phyloP scores from a whole-genome alignment of 2,888 invertebrate species.

The Stictocephala bisonia region DNA sequence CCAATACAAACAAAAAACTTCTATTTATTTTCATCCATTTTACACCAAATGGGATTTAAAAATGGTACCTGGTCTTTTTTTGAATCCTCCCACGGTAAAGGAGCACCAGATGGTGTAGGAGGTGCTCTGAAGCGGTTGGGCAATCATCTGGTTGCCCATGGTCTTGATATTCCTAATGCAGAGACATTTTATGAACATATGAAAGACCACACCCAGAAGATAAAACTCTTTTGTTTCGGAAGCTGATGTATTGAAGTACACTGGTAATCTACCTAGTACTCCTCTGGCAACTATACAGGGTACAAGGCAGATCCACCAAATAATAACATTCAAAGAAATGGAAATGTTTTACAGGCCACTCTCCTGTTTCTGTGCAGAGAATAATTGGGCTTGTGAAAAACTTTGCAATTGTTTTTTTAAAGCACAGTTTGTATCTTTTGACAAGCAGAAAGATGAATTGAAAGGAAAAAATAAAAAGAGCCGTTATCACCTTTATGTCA shows the following conservation, averaged over 20 bases:
- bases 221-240: conserved; percentile 21
- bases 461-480: no score
- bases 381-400: not conserved
- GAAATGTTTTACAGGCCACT: not conserved
- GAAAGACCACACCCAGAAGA: no score
- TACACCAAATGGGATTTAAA: conserved; percentile 25
- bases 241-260: not conserved
- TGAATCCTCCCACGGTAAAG: conserved; percentile 39
- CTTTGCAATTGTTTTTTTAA: not conserved
- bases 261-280: not conserved
- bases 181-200: no score
- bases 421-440: conserved; percentile 6
- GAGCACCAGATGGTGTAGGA: conserved; percentile 41
- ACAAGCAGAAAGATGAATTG: not conserved
- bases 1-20: no score
- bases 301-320: conserved; percentile 12
- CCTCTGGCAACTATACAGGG: not conserved
- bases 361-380: not conserved
- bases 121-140: conserved; percentile 27
- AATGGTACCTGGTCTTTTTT: conserved; percentile 23
- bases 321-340: not conserved
- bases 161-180: conserved; percentile 29
- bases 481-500: no score
- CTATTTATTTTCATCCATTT: no score
- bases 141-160: conserved; percentile 24